These are phyloP conservation scores for Nebria brevicollis DNA, from an alignment of 2,888 invertebrate species.

Conservation along the genomic window DNA sequence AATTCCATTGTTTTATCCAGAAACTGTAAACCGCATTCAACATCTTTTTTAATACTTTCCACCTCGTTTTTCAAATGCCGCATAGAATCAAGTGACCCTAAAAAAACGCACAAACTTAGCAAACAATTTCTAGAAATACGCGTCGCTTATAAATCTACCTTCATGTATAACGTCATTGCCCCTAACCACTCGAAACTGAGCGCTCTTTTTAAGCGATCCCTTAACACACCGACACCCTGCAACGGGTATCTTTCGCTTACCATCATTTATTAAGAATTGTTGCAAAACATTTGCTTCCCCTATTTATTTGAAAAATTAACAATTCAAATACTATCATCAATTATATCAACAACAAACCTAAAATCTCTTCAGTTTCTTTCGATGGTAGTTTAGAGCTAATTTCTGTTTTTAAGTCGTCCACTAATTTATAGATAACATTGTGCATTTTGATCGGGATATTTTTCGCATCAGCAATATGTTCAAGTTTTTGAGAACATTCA, in stretches of 20 bases:
- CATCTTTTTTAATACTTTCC: slow-evolving; percentile 80
- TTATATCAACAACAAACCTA: slow-evolving; percentile 68
- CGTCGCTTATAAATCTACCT: slow-evolving; percentile 65
- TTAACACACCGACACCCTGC: slow-evolving; percentile 89
- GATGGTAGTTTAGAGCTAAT: slow-evolving; percentile 78
- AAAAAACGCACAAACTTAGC: slow-evolving; percentile 47
- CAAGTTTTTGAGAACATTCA: slow-evolving; percentile 64
- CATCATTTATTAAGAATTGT: slow-evolving; percentile 82
- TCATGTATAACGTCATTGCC: slow-evolving; percentile 73
- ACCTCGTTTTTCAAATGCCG: slow-evolving; percentile 91
- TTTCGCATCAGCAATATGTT: slow-evolving; percentile 65
- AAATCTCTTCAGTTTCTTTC: slow-evolving; percentile 77
- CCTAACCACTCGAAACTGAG: slow-evolving; percentile 75
- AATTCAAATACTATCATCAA: neutral
- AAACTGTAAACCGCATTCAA: slow-evolving; percentile 90
- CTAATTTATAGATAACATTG: slow-evolving; percentile 93
- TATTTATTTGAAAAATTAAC: slow-evolving; percentile 54
- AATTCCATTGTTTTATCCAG: slow-evolving; percentile 72
- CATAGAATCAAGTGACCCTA: slow-evolving; percentile 82
- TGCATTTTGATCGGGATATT: slow-evolving; percentile 73
- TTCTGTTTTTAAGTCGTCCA: slow-evolving; percentile 88
- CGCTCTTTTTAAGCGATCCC: slow-evolving; percentile 77
- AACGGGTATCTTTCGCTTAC: slow-evolving; percentile 82
- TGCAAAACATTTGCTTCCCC: slow-evolving; percentile 89
- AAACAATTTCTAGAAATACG: slow-evolving; percentile 15